phyloP scores from a whole-genome alignment of 2,888 invertebrate genomes.

The Isotomurus palustris region DNA sequence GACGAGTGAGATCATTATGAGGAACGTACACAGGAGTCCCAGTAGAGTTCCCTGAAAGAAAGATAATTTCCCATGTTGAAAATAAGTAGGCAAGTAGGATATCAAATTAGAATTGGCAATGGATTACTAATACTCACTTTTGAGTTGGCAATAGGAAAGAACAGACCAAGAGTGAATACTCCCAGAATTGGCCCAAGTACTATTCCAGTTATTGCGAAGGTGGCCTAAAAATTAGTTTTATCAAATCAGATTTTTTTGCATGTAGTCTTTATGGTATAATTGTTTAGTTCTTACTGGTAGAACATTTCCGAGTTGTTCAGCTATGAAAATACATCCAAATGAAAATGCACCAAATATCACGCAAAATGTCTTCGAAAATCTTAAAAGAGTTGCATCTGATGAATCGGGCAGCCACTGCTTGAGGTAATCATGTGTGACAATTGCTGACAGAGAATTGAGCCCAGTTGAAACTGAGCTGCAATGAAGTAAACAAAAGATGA shows the following conservation, averaged over 20 bases:
- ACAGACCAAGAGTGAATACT: slow-evolving; percentile 26
- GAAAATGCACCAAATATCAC: slow-evolving; percentile 25
- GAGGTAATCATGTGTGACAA: slow-evolving; percentile 30
- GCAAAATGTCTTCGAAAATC: slow-evolving; percentile 25
- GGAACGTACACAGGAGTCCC: slow-evolving; percentile 17
- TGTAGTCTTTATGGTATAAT: not conserved
- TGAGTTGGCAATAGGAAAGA: slow-evolving; percentile 30
- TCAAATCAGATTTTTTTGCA: no score
- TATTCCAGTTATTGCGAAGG: slow-evolving; percentile 21
- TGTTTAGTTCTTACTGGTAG: slow-evolving; percentile 20
- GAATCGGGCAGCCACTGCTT: slow-evolving; percentile 20
- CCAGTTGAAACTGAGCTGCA: slow-evolving; percentile 30
- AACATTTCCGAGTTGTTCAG: slow-evolving; percentile 34
- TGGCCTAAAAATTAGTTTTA: slow-evolving; percentile 6
- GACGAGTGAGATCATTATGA: slow-evolving; percentile 15
- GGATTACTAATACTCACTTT: slow-evolving; percentile 12
- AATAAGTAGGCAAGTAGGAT: not conserved
- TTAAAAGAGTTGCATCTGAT: slow-evolving; percentile 15
- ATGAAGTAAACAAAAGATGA: not conserved
- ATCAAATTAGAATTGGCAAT: not conserved
- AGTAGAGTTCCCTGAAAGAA: slow-evolving; percentile 22
- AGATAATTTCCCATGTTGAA: not conserved
- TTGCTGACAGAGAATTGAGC: slow-evolving; percentile 26
- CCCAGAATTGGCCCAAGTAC: slow-evolving; percentile 27
- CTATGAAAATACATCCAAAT: slow-evolving; percentile 29